These are phyloP conservation scores for Microhierax caerulescens DNA, from an alignment of 2,797 vertebrate species.

Conservation along the genomic window DNA sequence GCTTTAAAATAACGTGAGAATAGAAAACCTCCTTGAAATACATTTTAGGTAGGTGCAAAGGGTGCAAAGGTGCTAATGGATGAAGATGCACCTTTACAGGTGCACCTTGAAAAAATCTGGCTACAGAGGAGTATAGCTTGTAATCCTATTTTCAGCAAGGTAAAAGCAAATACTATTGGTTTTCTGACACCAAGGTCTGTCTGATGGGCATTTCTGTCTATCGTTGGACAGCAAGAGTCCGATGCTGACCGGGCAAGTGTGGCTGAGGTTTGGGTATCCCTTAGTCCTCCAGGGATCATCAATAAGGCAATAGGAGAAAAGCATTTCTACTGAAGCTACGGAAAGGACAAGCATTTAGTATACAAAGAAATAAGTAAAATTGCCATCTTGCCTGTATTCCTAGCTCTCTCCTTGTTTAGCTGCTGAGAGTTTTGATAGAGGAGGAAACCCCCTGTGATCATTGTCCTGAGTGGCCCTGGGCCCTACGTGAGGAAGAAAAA, in stretches of 20 bases:
- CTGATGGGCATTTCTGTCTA: background rate
- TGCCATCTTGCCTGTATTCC: background rate
- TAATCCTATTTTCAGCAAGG: background rate
- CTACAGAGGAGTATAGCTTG: accelerated
- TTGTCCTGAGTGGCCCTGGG: background rate
- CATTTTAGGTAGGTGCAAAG: background rate
- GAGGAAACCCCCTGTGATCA: background rate
- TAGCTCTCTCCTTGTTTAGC: background rate
- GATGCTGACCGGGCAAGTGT: background rate
- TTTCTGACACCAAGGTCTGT: background rate
- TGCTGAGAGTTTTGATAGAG: background rate
- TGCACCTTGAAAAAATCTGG: background rate
- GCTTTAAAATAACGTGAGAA: constrained; percentile 3
- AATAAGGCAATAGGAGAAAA: background rate
- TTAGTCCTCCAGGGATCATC: background rate
- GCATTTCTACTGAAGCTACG: background rate
- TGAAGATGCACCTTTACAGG: background rate
- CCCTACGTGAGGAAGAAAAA: background rate
- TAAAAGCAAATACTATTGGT: background rate
- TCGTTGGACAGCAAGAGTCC: background rate
- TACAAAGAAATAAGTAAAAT: background rate
- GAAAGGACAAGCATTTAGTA: background rate
- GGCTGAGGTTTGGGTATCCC: background rate
- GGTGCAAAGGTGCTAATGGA: background rate
- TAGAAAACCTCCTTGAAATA: background rate